Evolutionary conservation across 2,888 invertebrate genomes (phyloP).

Genomic region (Agonopterix subpropinquella): DNA sequence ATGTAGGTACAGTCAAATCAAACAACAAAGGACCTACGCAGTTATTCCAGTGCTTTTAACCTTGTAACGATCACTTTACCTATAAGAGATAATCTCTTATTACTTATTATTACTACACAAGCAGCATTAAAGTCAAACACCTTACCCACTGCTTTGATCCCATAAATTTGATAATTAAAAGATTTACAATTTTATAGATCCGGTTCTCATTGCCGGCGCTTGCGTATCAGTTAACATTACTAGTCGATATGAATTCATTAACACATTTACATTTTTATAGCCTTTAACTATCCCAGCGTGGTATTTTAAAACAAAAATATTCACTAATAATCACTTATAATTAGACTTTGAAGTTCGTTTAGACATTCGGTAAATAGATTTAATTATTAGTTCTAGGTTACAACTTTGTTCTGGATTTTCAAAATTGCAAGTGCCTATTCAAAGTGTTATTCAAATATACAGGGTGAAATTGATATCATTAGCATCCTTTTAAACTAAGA

Average conservation of each 20-base stretch:
- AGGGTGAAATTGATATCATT: too few relatives aligned
- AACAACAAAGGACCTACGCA: too few relatives aligned
- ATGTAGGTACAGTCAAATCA: too few relatives aligned
- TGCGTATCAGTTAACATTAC: background rate
- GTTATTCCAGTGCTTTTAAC: too few relatives aligned
- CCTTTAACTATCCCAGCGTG: slow-evolving; percentile 7
- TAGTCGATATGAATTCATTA: slow-evolving; percentile 11
- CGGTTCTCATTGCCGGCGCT: slow-evolving; percentile 1
- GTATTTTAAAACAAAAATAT: background rate
- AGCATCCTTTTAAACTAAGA: too few relatives aligned
- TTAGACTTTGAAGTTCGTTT: background rate
- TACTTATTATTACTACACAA: too few relatives aligned
- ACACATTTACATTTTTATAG: slow-evolving; percentile 14
- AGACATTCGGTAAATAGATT: background rate
- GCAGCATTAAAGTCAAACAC: background rate
- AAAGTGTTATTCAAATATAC: too few relatives aligned
- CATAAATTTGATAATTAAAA: slow-evolving; percentile 4
- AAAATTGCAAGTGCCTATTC: too few relatives aligned
- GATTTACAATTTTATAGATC: slow-evolving; percentile 5
- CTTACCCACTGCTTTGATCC: background rate
- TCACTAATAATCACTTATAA: background rate
- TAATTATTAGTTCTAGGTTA: background rate
- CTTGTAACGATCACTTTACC: too few relatives aligned
- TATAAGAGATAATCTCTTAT: too few relatives aligned
- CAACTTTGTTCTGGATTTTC: too few relatives aligned